A percentile compares a stretch with the other conserved stretches of the same genome.
Evolutionary conservation across 2,113 vertebrate genomes (phyloP).

Genomic region (Myiopsitta monachus): DNA sequence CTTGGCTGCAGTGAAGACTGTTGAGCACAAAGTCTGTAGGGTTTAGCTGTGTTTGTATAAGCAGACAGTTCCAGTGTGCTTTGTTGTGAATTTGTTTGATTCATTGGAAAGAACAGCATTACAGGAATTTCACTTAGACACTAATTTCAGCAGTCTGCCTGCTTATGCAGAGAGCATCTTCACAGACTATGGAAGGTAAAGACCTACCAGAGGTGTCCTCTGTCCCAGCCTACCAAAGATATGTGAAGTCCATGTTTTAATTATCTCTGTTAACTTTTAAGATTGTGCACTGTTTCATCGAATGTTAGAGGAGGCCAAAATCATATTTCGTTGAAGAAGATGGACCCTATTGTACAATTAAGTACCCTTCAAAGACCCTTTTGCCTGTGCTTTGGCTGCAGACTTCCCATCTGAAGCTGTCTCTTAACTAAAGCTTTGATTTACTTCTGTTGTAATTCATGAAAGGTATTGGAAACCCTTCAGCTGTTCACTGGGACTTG

Average conservation of each 20-base stretch:
- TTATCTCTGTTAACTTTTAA: background rate
- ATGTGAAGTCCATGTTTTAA: background rate
- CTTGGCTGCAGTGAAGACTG: background rate
- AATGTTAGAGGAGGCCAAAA: background rate
- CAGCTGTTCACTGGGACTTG: background rate
- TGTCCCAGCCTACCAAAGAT: background rate
- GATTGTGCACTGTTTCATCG: background rate
- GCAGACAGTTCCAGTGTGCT: background rate
- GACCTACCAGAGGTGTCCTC: background rate
- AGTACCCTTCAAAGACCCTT: background rate
- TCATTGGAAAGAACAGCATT: background rate
- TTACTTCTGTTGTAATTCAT: background rate
- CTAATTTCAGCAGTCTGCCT: background rate
- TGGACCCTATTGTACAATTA: background rate
- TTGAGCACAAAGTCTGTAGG: background rate
- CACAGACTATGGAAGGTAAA: background rate
- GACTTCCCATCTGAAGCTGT: background rate
- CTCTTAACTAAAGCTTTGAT: background rate
- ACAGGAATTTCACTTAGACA: background rate
- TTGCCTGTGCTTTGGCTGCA: background rate
- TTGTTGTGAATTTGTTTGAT: background rate
- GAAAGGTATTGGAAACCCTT: background rate
- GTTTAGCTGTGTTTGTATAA: background rate
- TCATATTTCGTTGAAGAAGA: background rate
- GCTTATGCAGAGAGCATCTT: background rate